Evolutionary conservation across 2,888 invertebrate genomes (phyloP), one percentile per base, ranked within the genome.

Genomic region (Lasioglossum oenotherae): DNA sequence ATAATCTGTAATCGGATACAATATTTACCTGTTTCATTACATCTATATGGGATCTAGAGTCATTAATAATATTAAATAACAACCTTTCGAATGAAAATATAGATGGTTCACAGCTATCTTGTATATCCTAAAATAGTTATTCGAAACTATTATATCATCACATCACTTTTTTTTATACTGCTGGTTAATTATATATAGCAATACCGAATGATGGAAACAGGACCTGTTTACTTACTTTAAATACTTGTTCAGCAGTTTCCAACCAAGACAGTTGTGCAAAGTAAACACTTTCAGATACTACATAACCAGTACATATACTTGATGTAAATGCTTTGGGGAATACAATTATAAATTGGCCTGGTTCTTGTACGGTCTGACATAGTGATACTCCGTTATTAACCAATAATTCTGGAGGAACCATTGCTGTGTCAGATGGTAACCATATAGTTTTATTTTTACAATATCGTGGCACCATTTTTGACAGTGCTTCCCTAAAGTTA

Each of bases 201-300:
- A 85, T 27, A 64, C 16, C 27, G 38, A 23, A n/a, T 64, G 35
- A 41, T 82, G 44, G 0, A 74, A 74, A 23, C n/a, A 27, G 71
- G 57, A 78, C 72, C 14, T 38, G 44, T 74, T 72, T n/a, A 77
- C 93, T 92, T 93, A 97, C 98, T 95, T 97, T 96, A 92, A 98
- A 98, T 38, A 97, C 97, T 92, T 96, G 96, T 89, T 97, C 96
- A 0, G 98, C 97, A 4, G 96, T 96, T 76, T 97, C 96, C 0
- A 99, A 95, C 98, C 98, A 99, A 0, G 97, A 96, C 2, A 97
- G 96, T 12, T 97, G 97, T 0, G 98, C 99, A 92, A 98, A 99
- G 94, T 98, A 99, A 0, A 98, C 98, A 93, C 98, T 98, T 94
- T 99, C 99, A 0, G 98, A 98, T 0, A 98, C 97, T 0, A 97